A percentile compares a stretch with the other conserved stretches of the same genome.
phyloP scores from a whole-genome alignment of 2,113 vertebrate species.

The Mastomys coucha region DNA sequence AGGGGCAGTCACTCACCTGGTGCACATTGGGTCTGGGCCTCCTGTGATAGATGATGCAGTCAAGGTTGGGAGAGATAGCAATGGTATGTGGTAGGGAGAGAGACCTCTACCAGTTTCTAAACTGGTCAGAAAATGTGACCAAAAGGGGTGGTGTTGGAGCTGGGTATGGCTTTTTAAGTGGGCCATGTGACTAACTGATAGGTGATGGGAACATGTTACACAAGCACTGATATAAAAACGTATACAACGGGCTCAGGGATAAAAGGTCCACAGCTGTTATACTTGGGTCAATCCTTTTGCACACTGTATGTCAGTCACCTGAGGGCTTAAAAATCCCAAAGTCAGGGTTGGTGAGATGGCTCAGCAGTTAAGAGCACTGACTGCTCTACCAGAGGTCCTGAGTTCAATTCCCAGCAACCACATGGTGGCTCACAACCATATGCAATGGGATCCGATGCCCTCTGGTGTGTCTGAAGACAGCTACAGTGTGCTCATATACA shows the following conservation, averaged over 20 bases:
- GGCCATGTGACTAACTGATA: too few relatives aligned
- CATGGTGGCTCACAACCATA: too few relatives aligned
- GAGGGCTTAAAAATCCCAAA: background rate
- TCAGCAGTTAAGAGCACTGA: too few relatives aligned
- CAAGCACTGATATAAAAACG: background rate
- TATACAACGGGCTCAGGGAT: background rate
- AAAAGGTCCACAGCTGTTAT: background rate
- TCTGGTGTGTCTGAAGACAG: too few relatives aligned
- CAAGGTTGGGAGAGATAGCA: background rate
- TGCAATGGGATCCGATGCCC: too few relatives aligned
- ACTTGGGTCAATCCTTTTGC: background rate
- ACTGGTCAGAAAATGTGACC: background rate
- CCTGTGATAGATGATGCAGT: background rate
- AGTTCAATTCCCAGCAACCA: too few relatives aligned
- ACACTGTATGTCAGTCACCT: background rate
- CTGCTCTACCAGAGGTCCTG: too few relatives aligned
- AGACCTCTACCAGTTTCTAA: background rate
- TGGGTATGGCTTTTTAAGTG: background rate
- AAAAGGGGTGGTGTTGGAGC: background rate
- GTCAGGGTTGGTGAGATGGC: background rate
- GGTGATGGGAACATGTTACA: background rate
- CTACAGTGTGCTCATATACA: too few relatives aligned
- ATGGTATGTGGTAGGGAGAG: too few relatives aligned
- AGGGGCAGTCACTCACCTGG: background rate
- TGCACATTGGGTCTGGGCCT: background rate